Base-by-base conservation (phyloP, 1,140 invertebrate genomes). In the Drosophila fuyamai region DNA sequence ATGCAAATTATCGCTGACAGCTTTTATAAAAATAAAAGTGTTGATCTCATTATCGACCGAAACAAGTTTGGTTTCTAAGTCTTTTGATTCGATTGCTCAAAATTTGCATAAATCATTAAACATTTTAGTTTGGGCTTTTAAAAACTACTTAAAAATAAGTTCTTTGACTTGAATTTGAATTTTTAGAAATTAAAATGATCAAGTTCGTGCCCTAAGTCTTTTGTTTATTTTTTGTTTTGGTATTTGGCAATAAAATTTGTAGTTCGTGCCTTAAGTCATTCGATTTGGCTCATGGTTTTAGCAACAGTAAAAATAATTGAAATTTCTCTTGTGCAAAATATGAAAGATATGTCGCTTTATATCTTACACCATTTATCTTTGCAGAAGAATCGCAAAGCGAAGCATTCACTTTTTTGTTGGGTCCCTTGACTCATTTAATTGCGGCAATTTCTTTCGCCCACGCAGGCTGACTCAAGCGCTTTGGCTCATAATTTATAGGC, bases 401-500 rank as follows among this genome's bases (percentile, higher is more conserved):
- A 36, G 48, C 75, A 58, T 72, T 72, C 65, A 50, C 68, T 65
- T 55, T 16, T 57, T 54, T 56, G 72, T 70, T 73, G 77, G 62
- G 36, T 72, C 65, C 50, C n/a, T 60, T 67, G 63, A 44, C 65
- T 74, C 63, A 58, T 50, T 89, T 88, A 88, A 80, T 83, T 62
- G 67, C 76, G 65, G 63, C 76, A 83, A 89, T 89, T 80, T 60
- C 51, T 48, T 59, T 61, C 55, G 36, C 82, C 82, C 82, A 85
- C 82, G 65, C 77, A 81, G 47, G 44, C 38, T 60, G 77, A 68
- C 62, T 63, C 62, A 62, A 67, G 72, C 61, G 53, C 61, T 72
- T 71, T 72, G 67, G 46, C 58, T 85, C 66, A 84, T 81, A 83
- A 88, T 88, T 88, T 83, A 88, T 73, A 66, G 80, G 61, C 84